phyloP scores from a whole-genome alignment of 2,113 vertebrate species.

The Pyxicephalus adspersus region DNA sequence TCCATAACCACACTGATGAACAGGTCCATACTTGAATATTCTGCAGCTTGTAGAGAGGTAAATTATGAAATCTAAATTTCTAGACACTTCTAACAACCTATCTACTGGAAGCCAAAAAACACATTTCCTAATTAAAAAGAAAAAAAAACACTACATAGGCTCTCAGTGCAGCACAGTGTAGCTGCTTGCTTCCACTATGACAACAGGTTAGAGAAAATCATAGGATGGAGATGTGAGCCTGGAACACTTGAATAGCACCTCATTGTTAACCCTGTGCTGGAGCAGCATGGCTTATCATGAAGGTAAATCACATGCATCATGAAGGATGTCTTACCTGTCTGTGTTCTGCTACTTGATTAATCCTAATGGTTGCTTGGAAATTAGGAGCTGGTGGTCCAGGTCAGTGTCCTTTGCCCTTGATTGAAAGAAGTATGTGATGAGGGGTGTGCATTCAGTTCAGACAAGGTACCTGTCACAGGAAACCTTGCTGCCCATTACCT shows the following conservation, averaged over 20 bases:
- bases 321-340: constrained; percentile 39
- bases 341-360: constrained; percentile 5
- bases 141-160: neutral
- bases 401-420: constrained; percentile 39
- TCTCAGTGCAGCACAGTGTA: neutral
- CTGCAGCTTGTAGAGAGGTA: constrained; percentile 19
- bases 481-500: constrained; percentile 31
- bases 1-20: constrained; percentile 34
- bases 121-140: constrained; percentile 34
- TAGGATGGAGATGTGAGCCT: neutral
- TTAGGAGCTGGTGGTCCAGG: constrained; percentile 11
- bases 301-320: neutral
- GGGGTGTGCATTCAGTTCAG: constrained; percentile 41
- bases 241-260: too few relatives aligned
- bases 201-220: constrained; percentile 44
- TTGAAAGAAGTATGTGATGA: neutral
- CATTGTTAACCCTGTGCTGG: neutral
- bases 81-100: constrained; percentile 13
- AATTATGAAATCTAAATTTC: constrained; percentile 21
- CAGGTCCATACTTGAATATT: constrained; percentile 8
- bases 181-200: constrained; percentile 19
- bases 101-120: constrained; percentile 11
- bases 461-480: constrained; percentile 23
- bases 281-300: neutral
- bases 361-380: neutral